Evolutionary conservation across 2,113 vertebrate species (phyloP).

Genomic region (Myotis davidii): DNA sequence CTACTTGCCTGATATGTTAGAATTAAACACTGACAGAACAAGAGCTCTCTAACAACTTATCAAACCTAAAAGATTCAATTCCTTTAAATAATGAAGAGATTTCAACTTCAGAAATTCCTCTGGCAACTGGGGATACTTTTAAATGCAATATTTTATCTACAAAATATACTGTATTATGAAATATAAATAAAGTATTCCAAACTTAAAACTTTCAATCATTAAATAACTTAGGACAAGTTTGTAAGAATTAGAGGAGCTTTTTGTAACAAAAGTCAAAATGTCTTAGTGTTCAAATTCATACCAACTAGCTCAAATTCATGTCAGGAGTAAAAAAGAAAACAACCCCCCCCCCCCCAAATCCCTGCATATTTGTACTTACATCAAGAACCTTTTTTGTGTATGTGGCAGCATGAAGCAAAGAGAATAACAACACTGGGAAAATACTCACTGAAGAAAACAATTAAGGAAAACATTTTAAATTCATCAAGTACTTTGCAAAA

Average conservation of each 20-base stretch:
- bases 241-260: not conserved
- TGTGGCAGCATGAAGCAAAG: conserved; percentile 97
- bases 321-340: not conserved
- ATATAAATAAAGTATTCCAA: conserved; percentile 29
- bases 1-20: not conserved
- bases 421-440: conserved; percentile 98
- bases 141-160: not conserved
- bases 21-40: not conserved
- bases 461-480: conserved; percentile 87
- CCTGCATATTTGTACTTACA: conserved; percentile 88
- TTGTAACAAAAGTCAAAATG: not conserved
- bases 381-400: conserved; percentile 98
- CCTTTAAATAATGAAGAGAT: not conserved
- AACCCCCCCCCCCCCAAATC: no score
- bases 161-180: conserved; percentile 4
- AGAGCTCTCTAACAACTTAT: not conserved
- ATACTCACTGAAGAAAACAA: conserved; percentile 93
- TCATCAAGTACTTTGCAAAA: conserved; percentile 39
- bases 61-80: not conserved
- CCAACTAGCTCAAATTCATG: not conserved
- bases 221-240: conserved; percentile 25
- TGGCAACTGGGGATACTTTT: not conserved
- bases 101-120: conserved; percentile 38
- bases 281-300: not conserved
- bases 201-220: conserved; percentile 34